Conservation (phyloP, 2,888 invertebrate genomes). For the Brachyopa scutellaris region DNA sequence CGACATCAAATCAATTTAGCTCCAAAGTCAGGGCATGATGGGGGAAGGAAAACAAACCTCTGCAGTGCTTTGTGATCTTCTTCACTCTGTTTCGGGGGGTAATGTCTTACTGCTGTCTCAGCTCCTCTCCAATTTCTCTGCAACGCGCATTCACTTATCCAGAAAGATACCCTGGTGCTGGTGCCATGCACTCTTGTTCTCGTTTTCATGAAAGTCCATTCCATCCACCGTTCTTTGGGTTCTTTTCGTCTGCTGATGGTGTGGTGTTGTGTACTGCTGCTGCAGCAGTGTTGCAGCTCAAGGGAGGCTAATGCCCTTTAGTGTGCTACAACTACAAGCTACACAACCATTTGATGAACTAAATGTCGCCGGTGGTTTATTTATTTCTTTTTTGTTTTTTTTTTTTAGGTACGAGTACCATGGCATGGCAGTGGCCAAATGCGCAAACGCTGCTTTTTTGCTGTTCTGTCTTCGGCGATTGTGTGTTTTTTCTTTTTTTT, state of each 20-base stretch:
- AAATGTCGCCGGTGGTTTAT: constrained; percentile 43
- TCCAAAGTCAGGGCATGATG: constrained; percentile 18
- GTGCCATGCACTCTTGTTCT: constrained; percentile 53
- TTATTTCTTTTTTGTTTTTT: constrained; percentile 51
- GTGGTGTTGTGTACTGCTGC: constrained; percentile 19
- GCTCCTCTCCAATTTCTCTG: constrained; percentile 9
- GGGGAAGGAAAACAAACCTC: constrained; percentile 14
- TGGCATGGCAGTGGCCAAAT: constrained; percentile 46
- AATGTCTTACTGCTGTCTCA: constrained; percentile 50
- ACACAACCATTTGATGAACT: constrained; percentile 58
- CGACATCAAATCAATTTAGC: constrained; percentile 58
- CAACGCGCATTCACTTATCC: constrained; percentile 38
- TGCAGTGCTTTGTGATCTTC: constrained; percentile 48
- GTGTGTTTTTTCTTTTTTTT: constrained; percentile 1
- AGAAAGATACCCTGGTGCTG: constrained; percentile 34
- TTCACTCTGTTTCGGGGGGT: constrained; percentile 24
- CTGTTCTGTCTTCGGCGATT: constrained; percentile 20
- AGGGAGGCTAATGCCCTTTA: constrained; percentile 69
- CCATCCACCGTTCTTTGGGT: constrained; percentile 36
- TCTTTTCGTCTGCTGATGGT: constrained; percentile 15
- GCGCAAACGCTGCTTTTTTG: constrained; percentile 67
- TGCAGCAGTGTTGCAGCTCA: constrained; percentile 21
- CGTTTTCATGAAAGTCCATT: constrained; percentile 47
- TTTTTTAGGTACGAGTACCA: constrained; percentile 39
- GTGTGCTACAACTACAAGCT: constrained; percentile 33